A percentile compares a stretch with the other conserved stretches of the same genome.
Conservation (phyloP, 1,140 invertebrate genomes). For the Nasonia longicornis region DNA sequence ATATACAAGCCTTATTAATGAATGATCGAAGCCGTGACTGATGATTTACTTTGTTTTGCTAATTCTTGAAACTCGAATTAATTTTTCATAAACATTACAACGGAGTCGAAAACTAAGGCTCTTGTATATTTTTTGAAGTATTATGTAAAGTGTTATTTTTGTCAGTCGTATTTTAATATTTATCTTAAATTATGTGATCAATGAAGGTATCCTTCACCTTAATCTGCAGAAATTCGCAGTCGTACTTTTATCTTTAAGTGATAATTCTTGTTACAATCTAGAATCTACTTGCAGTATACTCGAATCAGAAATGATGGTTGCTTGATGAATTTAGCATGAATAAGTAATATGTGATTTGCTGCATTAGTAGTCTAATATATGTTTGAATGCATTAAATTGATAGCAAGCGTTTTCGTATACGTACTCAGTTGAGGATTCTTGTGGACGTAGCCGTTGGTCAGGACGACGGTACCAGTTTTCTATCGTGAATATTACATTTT, state of each 20-base stretch:
- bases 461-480: constrained; percentile 82
- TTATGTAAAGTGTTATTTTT: background rate
- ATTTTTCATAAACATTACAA: background rate
- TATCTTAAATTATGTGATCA: background rate
- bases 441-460: constrained; percentile 80
- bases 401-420: constrained; percentile 58
- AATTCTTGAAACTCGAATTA: background rate
- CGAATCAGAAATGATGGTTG: constrained; percentile 32
- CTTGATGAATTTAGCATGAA: constrained; percentile 42
- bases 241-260: background rate
- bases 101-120: background rate
- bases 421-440: constrained; percentile 74
- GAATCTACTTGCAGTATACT: background rate
- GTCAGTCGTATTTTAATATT: background rate
- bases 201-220: constrained; percentile 10
- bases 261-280: background rate
- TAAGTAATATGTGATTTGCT: constrained; percentile 30
- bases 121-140: background rate
- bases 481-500: constrained; percentile 58
- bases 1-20: constrained; percentile 57
- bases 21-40: background rate
- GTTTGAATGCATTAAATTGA: constrained; percentile 37
- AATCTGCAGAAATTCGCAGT: background rate
- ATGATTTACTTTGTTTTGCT: background rate
- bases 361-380: constrained; percentile 46